Conservation (phyloP, 1,140 invertebrate species). For the Lethocerus indicus region DNA sequence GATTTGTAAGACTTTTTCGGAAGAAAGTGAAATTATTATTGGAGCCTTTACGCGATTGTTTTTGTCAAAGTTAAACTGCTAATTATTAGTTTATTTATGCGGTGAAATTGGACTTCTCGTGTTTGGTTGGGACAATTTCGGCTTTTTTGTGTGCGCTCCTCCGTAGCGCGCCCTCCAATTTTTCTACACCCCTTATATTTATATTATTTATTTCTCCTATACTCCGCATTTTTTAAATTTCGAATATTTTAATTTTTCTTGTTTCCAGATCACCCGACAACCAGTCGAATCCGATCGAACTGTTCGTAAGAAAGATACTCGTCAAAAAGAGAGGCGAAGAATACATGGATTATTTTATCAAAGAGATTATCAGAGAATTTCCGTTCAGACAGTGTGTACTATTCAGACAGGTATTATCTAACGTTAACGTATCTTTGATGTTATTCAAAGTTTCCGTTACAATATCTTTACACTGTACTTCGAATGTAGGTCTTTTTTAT, state of each 20-base stretch:
- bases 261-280: slow-evolving; percentile 28
- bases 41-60: no score
- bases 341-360: slow-evolving; percentile 62
- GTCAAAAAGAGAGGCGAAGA: slow-evolving; percentile 36
- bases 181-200: not conserved
- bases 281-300: slow-evolving; percentile 47
- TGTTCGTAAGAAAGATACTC: slow-evolving; percentile 43
- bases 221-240: not conserved
- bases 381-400: slow-evolving; percentile 71
- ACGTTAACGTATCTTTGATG: no score
- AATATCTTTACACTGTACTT: no score
- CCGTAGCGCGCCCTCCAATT: not conserved
- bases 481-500: not conserved
- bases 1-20: no score
- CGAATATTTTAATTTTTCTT: slow-evolving; percentile 4
- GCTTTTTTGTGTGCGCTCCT: no score
- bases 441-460: no score
- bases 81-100: no score
- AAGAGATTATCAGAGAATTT: slow-evolving; percentile 73
- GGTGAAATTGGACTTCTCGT: no score
- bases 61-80: no score
- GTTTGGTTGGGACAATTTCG: no score
- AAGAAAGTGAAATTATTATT: no score
- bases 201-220: not conserved
- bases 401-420: slow-evolving; percentile 43